These are phyloP conservation scores for Xiphydria camelus DNA, from an alignment of 2,888 invertebrate species.

Conservation along the genomic window DNA sequence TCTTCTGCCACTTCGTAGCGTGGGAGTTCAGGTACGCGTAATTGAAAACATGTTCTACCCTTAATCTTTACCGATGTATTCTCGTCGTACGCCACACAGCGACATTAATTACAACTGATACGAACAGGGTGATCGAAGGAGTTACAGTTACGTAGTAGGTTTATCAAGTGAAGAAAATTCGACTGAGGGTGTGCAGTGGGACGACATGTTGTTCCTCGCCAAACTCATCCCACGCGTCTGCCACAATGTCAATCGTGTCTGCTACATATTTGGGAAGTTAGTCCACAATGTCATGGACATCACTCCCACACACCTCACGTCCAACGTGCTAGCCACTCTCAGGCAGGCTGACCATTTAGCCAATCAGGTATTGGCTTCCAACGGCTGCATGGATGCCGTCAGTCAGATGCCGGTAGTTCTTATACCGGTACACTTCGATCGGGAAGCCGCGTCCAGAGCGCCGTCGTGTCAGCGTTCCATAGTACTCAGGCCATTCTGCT, in stretches of 20 bases:
- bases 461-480: constrained; percentile 94
- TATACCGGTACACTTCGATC: constrained; percentile 95
- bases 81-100: no score
- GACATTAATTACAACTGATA: no score
- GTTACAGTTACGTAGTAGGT: constrained; percentile 96
- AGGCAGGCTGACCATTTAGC: constrained; percentile 91
- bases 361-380: constrained; percentile 75
- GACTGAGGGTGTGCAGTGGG: constrained; percentile 76
- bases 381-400: constrained; percentile 70
- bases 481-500: constrained; percentile 94
- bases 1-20: constrained; percentile 89
- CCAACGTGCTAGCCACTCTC: constrained; percentile 83
- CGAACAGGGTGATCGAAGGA: constrained; percentile 82
- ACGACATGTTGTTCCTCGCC: constrained; percentile 85
- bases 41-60: no score
- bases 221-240: constrained; percentile 92
- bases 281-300: constrained; percentile 90
- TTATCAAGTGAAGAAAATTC: constrained; percentile 74
- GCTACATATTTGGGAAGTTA: constrained; percentile 89
- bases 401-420: constrained; percentile 96
- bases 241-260: constrained; percentile 94
- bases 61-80: no score
- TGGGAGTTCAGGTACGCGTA: constrained; percentile 90
- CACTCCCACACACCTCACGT: constrained; percentile 91
- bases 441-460: constrained; percentile 82